Evolutionary conservation across 2,113 vertebrate genomes (phyloP), one percentile per base, ranked within the genome.

Genomic region (Hippopotamus amphibius): DNA sequence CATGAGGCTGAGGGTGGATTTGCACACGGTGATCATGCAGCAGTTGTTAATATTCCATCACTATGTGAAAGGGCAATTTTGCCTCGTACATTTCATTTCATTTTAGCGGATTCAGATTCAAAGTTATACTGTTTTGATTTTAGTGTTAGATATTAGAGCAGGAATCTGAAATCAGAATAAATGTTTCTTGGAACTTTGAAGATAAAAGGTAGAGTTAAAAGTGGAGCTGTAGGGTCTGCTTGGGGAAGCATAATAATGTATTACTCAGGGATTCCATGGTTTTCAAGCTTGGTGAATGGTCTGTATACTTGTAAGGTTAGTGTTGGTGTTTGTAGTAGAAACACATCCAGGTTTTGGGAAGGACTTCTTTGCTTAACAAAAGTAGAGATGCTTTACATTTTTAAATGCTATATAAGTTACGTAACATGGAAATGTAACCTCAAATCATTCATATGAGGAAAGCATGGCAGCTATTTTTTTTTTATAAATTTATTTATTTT

Each of bases 151-250:
- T 69, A 28, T 74, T 53, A 59, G 79, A 41, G 66, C 50, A 87
- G 19, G 59, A 85, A 33, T 50, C 80, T 71, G 63, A 92, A 83
- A 71, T 41, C 33, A 50, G 28, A 68, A 13, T 72, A 76, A 66
- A 57, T 65, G 65, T 72, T n/a, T 57, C 63, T 77, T 88, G 96
- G 68, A 95, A 93, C 30, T 81, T 59, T 77, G 61, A 92, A 65
- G 84, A 83, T 92, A 59, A 74, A 93, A 86, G 77, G 22, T 63
- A 59, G 74, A 48, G 24, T 63, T 66, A 61, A 61, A 90, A 85
- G 37, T 17, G 21, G 30, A 74, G 66, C 63, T 71, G 21, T 41
- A 22, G 57, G 37, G 15, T 96, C 37, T 74, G 9, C 30, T 12
- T 12, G 61, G 5, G 30, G 37, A 81, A 87, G 24, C 30, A 11